Evolutionary conservation across 2,113 vertebrate species (phyloP).

Genomic region (Catagonus wagneri): DNA sequence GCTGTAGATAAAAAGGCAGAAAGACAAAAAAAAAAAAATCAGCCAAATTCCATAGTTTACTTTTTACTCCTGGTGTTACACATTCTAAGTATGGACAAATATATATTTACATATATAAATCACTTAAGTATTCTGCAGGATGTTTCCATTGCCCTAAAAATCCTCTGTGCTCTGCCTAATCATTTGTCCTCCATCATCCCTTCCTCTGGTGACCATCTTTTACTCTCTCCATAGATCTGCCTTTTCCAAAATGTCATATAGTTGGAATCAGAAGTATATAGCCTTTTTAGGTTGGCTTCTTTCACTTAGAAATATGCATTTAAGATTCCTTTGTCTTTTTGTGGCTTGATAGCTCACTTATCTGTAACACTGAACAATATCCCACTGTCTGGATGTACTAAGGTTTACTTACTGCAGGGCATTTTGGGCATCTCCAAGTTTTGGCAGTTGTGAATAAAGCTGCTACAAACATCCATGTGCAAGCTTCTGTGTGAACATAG

Average conservation of each 20-base stretch:
- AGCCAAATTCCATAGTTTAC: neutral
- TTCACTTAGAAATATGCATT: neutral
- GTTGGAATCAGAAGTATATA: neutral
- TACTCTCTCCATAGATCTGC: neutral
- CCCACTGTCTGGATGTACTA: neutral
- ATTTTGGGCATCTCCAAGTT: neutral
- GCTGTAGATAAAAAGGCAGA: too few relatives aligned
- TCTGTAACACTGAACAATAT: neutral
- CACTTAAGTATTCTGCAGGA: neutral
- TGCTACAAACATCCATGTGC: neutral
- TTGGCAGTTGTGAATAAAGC: neutral
- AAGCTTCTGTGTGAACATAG: neutral
- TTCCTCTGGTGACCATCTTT: neutral
- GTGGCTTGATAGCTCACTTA: neutral
- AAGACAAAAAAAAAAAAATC: too few relatives aligned
- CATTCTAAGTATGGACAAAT: neutral
- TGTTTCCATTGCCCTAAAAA: neutral
- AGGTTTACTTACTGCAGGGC: neutral
- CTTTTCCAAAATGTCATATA: neutral
- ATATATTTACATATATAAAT: too few relatives aligned
- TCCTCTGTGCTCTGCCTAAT: neutral
- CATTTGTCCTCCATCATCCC: neutral
- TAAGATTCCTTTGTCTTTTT: neutral
- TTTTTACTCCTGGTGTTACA: neutral
- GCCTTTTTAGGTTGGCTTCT: neutral